These are phyloP conservation scores for Phataginus tetradactyla DNA, from an alignment of 2,797 vertebrate species.

Conservation along the genomic window DNA sequence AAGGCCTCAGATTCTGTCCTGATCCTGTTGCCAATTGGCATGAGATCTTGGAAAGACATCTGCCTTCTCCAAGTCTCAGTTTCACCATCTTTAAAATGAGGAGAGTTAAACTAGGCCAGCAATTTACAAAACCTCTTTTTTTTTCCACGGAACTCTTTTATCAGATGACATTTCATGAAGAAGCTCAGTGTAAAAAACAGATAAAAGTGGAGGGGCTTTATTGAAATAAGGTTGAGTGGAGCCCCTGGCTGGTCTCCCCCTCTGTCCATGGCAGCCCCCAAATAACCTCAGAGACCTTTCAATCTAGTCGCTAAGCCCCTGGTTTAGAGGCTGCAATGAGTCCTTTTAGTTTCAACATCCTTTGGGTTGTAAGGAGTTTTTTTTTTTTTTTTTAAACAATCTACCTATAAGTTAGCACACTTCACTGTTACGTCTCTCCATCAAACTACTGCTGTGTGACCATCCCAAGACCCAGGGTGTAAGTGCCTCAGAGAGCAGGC, in stretches of 20 bases:
- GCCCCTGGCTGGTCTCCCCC: background rate
- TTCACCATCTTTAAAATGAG: slow-evolving; percentile 57
- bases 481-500: background rate
- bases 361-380: background rate
- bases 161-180: background rate
- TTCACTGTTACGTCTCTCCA: background rate
- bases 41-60: slow-evolving; percentile 51
- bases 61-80: slow-evolving; percentile 16
- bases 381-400: background rate
- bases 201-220: background rate
- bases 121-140: background rate
- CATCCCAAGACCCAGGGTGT: background rate
- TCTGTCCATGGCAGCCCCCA: background rate
- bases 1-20: slow-evolving; percentile 16
- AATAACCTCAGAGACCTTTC: background rate
- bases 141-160: background rate
- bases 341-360: background rate
- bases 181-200: background rate
- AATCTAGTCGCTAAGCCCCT: background rate
- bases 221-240: background rate
- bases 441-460: background rate
- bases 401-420: background rate
- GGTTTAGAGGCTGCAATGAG: background rate
- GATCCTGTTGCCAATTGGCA: slow-evolving; percentile 35
- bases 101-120: slow-evolving; percentile 11